Evolutionary conservation across 2,888 invertebrate genomes (phyloP).

Genomic region (Steinernema hermaphroditum): DNA sequence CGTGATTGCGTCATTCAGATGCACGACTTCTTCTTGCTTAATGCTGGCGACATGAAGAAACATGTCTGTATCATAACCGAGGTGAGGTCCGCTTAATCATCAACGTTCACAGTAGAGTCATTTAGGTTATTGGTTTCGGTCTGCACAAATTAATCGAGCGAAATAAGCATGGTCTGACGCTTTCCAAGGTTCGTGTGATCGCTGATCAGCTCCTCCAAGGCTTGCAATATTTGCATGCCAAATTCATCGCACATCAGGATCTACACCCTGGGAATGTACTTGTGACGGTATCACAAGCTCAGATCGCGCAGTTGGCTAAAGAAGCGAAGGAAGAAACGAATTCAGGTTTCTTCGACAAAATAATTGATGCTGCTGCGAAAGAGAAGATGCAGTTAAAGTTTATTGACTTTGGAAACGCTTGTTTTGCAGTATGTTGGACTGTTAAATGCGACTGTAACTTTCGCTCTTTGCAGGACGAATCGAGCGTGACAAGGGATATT

Average conservation of each 20-base stretch:
- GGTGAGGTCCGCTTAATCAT: constrained; percentile 40
- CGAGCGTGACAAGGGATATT: too few species aligned
- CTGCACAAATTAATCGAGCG: constrained; percentile 94
- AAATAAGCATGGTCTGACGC: constrained; percentile 93
- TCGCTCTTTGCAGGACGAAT: constrained; percentile 76
- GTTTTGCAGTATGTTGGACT: constrained; percentile 75
- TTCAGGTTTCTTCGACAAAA: not conserved
- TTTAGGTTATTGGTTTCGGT: constrained; percentile 94
- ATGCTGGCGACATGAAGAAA: constrained; percentile 94
- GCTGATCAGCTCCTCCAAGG: constrained; percentile 81
- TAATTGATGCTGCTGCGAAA: not conserved
- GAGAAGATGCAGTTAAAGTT: constrained; percentile 69
- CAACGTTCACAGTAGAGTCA: not conserved
- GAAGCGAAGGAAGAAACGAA: constrained; percentile 93
- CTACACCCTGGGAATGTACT: constrained; percentile 71
- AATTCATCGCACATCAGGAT: constrained; percentile 83
- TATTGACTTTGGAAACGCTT: constrained; percentile 97
- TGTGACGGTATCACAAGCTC: constrained; percentile 69
- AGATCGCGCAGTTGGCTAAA: constrained; percentile 82
- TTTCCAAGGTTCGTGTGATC: constrained; percentile 91
- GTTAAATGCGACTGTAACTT: not conserved
- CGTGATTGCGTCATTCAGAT: constrained; percentile 89
- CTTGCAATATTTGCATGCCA: constrained; percentile 91
- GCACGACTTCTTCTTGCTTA: constrained; percentile 74
- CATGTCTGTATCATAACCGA: constrained; percentile 71